Conservation (phyloP, 1,140 invertebrate genomes). For the Octopus sinensis region DNA sequence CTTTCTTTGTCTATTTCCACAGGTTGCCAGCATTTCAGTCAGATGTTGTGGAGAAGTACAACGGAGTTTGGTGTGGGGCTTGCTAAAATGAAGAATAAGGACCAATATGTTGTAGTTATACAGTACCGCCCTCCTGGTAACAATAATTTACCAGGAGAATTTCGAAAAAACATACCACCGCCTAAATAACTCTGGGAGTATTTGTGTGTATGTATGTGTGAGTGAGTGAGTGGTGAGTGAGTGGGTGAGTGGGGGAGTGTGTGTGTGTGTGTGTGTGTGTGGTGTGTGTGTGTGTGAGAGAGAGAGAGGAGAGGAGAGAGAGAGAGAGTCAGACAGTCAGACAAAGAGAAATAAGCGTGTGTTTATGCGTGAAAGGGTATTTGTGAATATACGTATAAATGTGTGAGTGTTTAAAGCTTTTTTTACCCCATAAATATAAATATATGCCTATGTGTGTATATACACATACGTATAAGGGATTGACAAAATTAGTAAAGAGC, state of each 20-base stretch:
- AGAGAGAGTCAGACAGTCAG: too few relatives aligned
- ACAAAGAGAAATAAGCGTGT: too few relatives aligned
- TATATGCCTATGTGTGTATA: too few relatives aligned
- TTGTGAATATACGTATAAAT: too few relatives aligned
- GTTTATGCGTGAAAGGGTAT: too few relatives aligned
- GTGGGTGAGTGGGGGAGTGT: not conserved
- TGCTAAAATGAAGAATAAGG: constrained; percentile 30
- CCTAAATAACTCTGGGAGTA: not conserved
- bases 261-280: not conserved
- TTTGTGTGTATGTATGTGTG: not conserved
- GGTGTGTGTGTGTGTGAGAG: not conserved
- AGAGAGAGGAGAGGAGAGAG: not conserved
- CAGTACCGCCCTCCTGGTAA: constrained; percentile 31
- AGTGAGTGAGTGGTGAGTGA: not conserved
- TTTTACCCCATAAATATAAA: too few relatives aligned
- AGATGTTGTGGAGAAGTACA: constrained; percentile 46
- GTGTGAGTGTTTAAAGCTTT: too few relatives aligned
- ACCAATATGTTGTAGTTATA: constrained; percentile 32
- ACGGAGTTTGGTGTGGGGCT: constrained; percentile 32
- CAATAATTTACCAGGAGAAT: constrained; percentile 33
- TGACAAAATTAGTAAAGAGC: too few relatives aligned
- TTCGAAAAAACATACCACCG: constrained; percentile 29
- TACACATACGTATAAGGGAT: too few relatives aligned
- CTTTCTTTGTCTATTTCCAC: constrained; percentile 5
- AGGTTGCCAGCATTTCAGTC: constrained; percentile 30